Base-by-base conservation (phyloP, 2,113 vertebrate species). In the Hippolais icterina region DNA sequence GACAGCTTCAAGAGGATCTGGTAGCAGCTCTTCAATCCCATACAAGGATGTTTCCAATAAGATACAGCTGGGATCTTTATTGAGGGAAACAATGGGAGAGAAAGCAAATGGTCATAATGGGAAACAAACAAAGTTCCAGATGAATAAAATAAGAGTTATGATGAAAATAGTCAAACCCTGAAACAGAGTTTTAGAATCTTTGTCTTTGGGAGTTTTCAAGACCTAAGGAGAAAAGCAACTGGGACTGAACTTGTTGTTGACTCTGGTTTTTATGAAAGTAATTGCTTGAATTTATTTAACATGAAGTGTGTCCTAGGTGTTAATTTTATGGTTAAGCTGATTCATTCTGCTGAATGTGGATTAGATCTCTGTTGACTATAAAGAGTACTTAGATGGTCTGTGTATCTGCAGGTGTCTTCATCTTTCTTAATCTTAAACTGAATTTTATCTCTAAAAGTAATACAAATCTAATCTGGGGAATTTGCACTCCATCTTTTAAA, bases 31-130 rank as follows among this genome's bases (percentile, higher is more conserved):
- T 12, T 42, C 76, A 76, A 35, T 54, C 39, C 18, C 14, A 3
- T 35, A 27, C 8, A 46, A 20, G 5, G 24, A 3, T 0, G 0
- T 60, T 83, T 39, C 44, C 5, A 56, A 13, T n/a, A 24, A 60
- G 6, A 41, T 12, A 12, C 37, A 83, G 22, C 24, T 0, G 1
- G 8, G 6, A 37, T 39, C 17, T 71, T 66, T 70, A 37, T 16
- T 50, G 28, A 57, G 42, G 20, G 8, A 57, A 82, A 31, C 4
- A 35, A 42, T 22, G 8, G 24, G 12, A 85, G 20, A 22, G 25
- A 82, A 59, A 70, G 17, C 15, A 18, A 57, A 33, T 1, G 1
- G 21, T 44, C 23, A 23, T 15, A 46, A 53, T 7, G 7, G 27
- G 35, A 83, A 76, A 77, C 11, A 37, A 66, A 75, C 29, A 9